phyloP scores from a whole-genome alignment of 2,113 vertebrate species.

The Anguilla japonica region DNA sequence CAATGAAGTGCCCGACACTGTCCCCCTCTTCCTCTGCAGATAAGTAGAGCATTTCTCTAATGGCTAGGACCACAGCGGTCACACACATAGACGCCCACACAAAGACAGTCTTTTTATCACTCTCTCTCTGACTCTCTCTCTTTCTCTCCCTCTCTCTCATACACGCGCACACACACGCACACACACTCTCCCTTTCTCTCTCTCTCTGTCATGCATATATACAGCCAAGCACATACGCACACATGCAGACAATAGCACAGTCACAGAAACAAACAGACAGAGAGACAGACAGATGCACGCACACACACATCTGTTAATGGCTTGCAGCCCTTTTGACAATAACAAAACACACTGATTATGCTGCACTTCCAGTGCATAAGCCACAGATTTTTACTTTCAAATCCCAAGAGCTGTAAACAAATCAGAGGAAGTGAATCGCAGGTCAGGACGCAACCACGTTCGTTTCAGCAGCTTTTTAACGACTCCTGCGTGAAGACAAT shows the following conservation, averaged over 20 bases:
- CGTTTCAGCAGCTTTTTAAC: background rate
- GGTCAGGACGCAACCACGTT: background rate
- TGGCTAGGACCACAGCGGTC: background rate
- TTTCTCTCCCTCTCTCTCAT: too few relatives aligned
- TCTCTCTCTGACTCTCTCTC: too few relatives aligned
- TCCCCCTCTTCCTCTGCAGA: background rate
- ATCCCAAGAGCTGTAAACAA: constrained; percentile 1
- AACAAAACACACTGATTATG: background rate
- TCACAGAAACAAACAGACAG: background rate
- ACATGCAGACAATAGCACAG: background rate
- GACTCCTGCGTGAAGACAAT: background rate
- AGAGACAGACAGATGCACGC: background rate
- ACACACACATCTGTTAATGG: background rate
- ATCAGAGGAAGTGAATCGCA: background rate
- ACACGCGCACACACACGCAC: background rate
- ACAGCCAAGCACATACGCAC: background rate
- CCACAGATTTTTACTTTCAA: background rate
- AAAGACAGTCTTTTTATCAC: too few relatives aligned
- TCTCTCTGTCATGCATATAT: too few relatives aligned
- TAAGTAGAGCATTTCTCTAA: background rate
- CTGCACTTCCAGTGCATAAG: background rate
- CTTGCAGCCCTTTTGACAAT: background rate
- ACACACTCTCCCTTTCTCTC: background rate
- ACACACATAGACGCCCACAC: background rate
- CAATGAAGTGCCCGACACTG: background rate